Conservation (phyloP, 2,888 invertebrate genomes). For the Apeira syringaria region DNA sequence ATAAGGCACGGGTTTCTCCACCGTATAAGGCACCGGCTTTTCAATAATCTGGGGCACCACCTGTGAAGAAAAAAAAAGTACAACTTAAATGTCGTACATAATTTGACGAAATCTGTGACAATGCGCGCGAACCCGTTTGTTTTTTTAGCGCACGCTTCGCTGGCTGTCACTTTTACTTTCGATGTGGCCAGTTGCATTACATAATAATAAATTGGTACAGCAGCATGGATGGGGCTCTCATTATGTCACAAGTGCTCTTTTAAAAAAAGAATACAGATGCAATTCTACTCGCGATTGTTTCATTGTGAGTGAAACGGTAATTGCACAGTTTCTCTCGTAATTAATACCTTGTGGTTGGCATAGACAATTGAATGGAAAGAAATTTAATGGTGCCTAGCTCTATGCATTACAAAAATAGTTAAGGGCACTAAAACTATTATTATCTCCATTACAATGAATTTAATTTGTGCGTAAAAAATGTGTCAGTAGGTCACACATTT, state of each 20-base stretch:
- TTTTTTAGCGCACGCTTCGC: slow-evolving; percentile 54
- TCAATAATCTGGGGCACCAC: slow-evolving; percentile 88
- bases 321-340: slow-evolving; percentile 17
- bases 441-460: no score
- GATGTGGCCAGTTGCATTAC: slow-evolving; percentile 59
- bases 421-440: no score
- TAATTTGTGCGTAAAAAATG: no score
- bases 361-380: slow-evolving; percentile 5
- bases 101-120: slow-evolving; percentile 39
- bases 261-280: slow-evolving; percentile 29
- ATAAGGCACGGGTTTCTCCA: slow-evolving; percentile 88
- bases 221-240: slow-evolving; percentile 45
- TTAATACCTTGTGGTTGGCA: slow-evolving; percentile 4
- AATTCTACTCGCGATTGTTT: slow-evolving; percentile 13
- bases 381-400: neutral
- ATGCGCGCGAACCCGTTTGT: slow-evolving; percentile 39
- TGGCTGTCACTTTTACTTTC: slow-evolving; percentile 69
- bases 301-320: slow-evolving; percentile 9
- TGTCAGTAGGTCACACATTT: no score
- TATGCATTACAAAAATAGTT: neutral
- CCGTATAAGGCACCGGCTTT: slow-evolving; percentile 88
- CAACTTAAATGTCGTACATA: slow-evolving; percentile 15
- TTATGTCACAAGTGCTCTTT: slow-evolving; percentile 49
- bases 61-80: slow-evolving; percentile 42
- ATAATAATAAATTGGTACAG: slow-evolving; percentile 52